phyloP scores from a whole-genome alignment of 2,113 vertebrate genomes.

The Catharus bicknelli region DNA sequence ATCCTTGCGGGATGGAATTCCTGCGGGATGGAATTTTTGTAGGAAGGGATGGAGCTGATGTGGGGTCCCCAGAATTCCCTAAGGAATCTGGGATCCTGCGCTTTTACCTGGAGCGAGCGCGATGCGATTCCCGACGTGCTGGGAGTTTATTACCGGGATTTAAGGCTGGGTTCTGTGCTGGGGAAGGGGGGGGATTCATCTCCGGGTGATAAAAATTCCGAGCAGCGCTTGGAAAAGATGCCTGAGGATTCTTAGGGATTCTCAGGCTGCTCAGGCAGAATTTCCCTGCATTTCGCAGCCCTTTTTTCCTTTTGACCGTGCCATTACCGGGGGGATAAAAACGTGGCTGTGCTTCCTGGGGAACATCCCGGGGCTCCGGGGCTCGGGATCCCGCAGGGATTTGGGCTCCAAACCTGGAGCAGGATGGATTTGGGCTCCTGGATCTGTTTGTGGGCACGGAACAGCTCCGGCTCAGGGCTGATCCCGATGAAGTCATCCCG shows the following conservation, averaged over 20 bases:
- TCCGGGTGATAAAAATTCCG: neutral
- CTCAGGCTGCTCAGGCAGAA: neutral
- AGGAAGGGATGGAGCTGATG: neutral
- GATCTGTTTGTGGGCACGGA: neutral
- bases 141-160: constrained; percentile 16
- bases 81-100: neutral
- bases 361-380: neutral
- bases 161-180: neutral
- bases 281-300: neutral
- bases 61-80: constrained; percentile 10
- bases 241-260: neutral
- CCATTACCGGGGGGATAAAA: neutral
- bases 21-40: too few relatives aligned
- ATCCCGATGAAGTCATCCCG: neutral
- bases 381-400: constrained; percentile 11
- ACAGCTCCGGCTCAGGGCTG: neutral
- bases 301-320: neutral
- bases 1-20: too few relatives aligned
- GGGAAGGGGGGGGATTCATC: neutral
- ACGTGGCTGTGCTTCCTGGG: neutral
- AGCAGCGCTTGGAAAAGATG: neutral
- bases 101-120: neutral
- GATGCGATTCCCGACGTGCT: neutral
- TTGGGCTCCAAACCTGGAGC: neutral
- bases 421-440: neutral